phyloP scores from a whole-genome alignment of 2,797 vertebrate species.

The Sebastes cheni region DNA sequence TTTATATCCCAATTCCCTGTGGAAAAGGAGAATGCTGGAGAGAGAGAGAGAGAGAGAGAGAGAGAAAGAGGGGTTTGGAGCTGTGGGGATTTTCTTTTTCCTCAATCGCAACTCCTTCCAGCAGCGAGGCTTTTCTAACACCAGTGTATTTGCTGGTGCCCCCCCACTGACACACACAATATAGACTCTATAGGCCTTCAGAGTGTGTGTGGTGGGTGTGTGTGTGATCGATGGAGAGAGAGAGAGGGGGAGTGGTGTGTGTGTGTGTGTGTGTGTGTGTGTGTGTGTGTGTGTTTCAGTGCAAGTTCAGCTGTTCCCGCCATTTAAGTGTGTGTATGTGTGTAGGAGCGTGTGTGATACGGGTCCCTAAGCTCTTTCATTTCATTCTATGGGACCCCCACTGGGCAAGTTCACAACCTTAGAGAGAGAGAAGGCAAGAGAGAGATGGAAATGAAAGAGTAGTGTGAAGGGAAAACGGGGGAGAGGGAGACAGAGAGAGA shows the following conservation, averaged over 20 bases:
- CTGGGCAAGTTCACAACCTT: constrained; percentile 64
- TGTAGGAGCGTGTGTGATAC: constrained; percentile 14
- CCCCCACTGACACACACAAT: constrained; percentile 59
- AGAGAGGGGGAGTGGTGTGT: neutral
- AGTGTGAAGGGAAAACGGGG: neutral
- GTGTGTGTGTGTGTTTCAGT: constrained; percentile 13
- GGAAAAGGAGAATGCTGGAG: neutral
- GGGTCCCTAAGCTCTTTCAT: constrained; percentile 64
- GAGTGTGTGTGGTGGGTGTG: constrained; percentile 21
- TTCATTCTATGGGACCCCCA: constrained; percentile 57
- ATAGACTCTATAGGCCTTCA: constrained; percentile 43
- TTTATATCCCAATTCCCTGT: neutral
- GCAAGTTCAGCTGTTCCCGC: constrained; percentile 54
- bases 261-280: constrained; percentile 8
- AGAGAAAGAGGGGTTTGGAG: no score
- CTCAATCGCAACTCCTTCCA: constrained; percentile 31
- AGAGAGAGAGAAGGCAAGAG: constrained; percentile 14
- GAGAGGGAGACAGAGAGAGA: constrained; percentile 9
- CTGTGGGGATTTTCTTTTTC: constrained; percentile 7
- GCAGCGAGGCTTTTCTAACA: constrained; percentile 59
- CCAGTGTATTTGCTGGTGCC: constrained; percentile 59
- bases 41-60: no score
- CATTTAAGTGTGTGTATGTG: constrained; percentile 39
- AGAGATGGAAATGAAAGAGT: constrained; percentile 43
- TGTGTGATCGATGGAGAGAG: constrained; percentile 31